A percentile compares a stretch with the other conserved stretches of the same genome.
These are phyloP conservation scores for Leptonema lineaticorne DNA, from an alignment of 1,140 invertebrate genomes.

Conservation along the genomic window DNA sequence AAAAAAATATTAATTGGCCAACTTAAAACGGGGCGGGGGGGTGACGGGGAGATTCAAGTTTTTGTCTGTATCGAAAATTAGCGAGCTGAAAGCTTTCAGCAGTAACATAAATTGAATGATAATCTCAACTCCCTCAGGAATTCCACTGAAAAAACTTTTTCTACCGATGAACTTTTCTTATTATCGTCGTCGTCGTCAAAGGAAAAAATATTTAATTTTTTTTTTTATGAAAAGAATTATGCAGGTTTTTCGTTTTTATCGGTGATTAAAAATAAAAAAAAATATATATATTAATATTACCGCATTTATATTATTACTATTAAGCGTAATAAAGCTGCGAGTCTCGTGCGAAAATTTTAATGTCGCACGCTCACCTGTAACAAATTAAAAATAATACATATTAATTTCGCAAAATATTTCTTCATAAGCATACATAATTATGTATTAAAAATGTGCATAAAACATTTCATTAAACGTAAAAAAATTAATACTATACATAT, in stretches of 20 bases:
- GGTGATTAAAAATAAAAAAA: no score
- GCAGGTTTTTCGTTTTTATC: no score
- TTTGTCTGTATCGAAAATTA: slow-evolving; percentile 1
- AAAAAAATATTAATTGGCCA: no score
- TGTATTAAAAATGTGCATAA: no score
- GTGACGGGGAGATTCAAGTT: neutral
- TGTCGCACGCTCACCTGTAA: neutral
- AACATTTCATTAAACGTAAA: no score
- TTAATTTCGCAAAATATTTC: neutral
- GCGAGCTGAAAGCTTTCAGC: slow-evolving; percentile 10
- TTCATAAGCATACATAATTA: neutral
- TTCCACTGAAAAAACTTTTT: neutral
- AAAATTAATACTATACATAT: no score
- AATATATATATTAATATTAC: no score
- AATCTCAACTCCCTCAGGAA: slow-evolving; percentile 12
- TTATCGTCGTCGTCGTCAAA: no score
- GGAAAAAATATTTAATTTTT: neutral
- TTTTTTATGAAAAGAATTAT: no score
- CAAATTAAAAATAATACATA: neutral
- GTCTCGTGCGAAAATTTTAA: neutral
- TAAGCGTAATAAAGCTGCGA: no score
- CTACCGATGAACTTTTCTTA: neutral
- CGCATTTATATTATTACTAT: no score
- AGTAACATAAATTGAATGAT: slow-evolving; percentile 15
- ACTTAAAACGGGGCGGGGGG: neutral